Evolutionary conservation across 2,797 vertebrate species (phyloP).

Genomic region (Coracias cyanogaster): DNA sequence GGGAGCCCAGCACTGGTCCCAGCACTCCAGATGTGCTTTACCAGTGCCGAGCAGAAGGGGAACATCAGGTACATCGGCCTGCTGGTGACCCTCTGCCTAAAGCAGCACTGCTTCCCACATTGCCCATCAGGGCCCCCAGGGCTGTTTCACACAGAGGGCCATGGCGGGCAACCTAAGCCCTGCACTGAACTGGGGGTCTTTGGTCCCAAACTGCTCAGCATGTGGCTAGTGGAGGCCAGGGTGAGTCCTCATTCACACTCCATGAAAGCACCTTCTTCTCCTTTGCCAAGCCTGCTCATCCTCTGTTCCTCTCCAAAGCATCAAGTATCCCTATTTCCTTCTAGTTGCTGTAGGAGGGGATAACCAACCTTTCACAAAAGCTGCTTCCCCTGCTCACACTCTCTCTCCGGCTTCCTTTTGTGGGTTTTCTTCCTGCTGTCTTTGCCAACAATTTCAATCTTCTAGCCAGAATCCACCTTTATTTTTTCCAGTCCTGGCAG

Average conservation of each 20-base stretch:
- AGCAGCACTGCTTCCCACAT: rapidly evolving
- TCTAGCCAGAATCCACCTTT: not conserved
- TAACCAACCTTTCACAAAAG: not conserved
- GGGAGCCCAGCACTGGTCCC: not conserved
- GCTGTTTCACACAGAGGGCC: not conserved
- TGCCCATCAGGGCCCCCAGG: not conserved
- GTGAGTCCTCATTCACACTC: not conserved
- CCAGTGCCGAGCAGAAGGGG: not conserved
- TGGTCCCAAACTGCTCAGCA: rapidly evolving
- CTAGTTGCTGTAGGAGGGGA: not conserved
- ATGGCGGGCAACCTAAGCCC: not conserved
- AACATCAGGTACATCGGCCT: not conserved
- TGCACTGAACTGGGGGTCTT: not conserved
- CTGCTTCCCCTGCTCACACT: rapidly evolving
- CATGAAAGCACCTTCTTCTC: not conserved
- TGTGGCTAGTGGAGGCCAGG: not conserved
- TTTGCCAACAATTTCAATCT: not conserved
- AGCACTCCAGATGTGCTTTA: not conserved
- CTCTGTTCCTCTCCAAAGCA: not conserved
- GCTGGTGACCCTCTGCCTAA: not conserved
- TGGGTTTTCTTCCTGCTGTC: not conserved
- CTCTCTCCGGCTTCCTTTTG: not conserved
- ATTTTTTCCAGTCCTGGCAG: not conserved
- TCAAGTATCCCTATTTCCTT: not conserved
- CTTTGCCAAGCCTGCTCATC: not conserved